These are phyloP conservation scores for Scopus umbretta DNA, from an alignment of 2,113 vertebrate species.

Conservation along the genomic window DNA sequence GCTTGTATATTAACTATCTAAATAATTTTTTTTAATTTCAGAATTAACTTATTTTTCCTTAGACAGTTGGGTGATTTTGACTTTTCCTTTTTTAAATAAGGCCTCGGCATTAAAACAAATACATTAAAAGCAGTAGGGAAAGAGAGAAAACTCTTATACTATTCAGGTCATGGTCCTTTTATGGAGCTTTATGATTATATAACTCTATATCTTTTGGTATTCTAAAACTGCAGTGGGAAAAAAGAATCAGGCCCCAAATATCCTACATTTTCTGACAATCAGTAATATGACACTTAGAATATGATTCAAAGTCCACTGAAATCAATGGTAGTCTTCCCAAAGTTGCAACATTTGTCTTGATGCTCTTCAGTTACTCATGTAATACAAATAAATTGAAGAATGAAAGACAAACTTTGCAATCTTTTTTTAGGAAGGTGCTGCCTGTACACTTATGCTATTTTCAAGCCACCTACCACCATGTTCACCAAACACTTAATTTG, in stretches of 20 bases:
- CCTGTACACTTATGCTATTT: not conserved
- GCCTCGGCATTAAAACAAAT: not conserved
- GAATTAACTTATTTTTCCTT: not conserved
- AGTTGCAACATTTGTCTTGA: not conserved
- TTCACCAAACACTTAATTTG: not conserved
- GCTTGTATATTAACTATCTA: not conserved
- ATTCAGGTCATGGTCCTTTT: not conserved
- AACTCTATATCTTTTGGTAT: not conserved
- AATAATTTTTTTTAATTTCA: not conserved
- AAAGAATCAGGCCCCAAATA: not conserved
- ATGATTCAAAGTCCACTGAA: not conserved
- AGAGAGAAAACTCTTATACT: not conserved
- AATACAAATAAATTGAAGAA: not conserved
- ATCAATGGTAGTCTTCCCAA: not conserved
- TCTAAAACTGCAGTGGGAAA: not conserved
- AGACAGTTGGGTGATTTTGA: not conserved
- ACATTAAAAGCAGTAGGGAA: not conserved
- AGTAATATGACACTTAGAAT: not conserved
- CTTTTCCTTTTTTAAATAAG: not conserved
- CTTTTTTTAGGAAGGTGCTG: not conserved
- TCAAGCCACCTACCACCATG: not conserved
- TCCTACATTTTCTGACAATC: not conserved
- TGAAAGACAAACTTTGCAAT: not conserved
- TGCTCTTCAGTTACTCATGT: not conserved
- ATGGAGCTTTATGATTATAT: not conserved